Percentiles rank a stretch among this genome's conserved stretches.
Conservation (phyloP, 2,113 vertebrate species). For the Sceloporus tristichus region DNA sequence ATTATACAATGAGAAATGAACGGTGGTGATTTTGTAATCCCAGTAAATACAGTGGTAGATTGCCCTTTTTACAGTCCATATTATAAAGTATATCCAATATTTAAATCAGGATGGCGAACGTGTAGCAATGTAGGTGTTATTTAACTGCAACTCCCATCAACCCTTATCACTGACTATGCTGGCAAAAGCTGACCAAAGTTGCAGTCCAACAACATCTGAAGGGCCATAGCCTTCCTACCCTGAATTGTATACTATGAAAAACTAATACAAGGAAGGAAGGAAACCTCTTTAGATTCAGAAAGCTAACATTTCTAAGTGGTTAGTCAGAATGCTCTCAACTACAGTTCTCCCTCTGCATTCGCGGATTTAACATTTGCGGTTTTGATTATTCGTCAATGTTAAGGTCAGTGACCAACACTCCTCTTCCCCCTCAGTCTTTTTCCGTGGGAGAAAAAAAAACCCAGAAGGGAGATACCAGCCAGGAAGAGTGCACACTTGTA, state of each 20-base stretch:
- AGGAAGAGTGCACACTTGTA: no score
- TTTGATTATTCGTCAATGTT: no score
- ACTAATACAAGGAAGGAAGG: not conserved
- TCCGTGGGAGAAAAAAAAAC: no score
- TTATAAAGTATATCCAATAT: not conserved
- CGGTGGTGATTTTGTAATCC: no score
- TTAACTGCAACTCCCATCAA: not conserved
- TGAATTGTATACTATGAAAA: no score
- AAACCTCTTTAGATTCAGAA: not conserved
- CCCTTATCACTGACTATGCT: not conserved
- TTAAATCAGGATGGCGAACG: not conserved
- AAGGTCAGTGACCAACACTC: no score
- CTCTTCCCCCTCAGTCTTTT: no score
- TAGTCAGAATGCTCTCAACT: not conserved
- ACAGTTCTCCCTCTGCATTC: no score
- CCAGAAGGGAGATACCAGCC: no score
- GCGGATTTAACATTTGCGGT: no score
- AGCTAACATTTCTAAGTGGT: not conserved
- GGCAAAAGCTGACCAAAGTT: not conserved
- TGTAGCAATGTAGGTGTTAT: not conserved
- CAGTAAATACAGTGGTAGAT: not conserved
- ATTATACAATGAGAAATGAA: no score
- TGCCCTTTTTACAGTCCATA: not conserved
- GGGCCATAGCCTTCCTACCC: not conserved
- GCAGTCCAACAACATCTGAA: not conserved